Evolutionary conservation across 2,888 invertebrate species (phyloP), one percentile per base, ranked within the genome.

Genomic region (Exephanes ischioxanthus): DNA sequence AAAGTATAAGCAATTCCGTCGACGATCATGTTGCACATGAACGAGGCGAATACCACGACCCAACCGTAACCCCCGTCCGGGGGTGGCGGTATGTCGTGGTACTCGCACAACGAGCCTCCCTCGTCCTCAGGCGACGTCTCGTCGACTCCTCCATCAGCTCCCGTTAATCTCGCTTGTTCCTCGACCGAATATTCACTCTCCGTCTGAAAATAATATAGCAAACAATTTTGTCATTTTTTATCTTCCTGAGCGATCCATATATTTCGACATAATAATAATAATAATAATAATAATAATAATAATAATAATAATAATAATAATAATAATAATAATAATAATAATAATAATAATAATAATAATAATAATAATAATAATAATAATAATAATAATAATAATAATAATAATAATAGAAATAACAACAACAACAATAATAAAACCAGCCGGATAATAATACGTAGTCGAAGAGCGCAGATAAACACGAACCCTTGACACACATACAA

Each of bases 1-100:
- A 99, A 99, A 7, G 99, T 98, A 94, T 99, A 99, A n/a, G 99
- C 98, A 87, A 99, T 98, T 90, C 98, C 99, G 94, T 99, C 99
- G 81, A 99, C 99, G 90, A 99, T 97, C 95, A 99, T 96, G 96
- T 99, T 99, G 95, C 98, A 98, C 96, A 99, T 97, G 94, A 99
- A 99, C 66, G 99, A 98, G 77, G 99, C 98, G 91, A 98, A 97
- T 78, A 99, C 99, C 92, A 99, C 97, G 92, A 99, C 97, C 98
- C 98, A 98, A 84, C 98, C 98, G 95, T 97, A 98, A 73, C 99
- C 99, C 88, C 98, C 98, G 94, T 98, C 98, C 55, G 98, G 98
- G 76, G 98, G 98, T 79, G 98, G 97, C 30, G 98, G 98, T 86
- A 97, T 95, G 90, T 97, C 97, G 89, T 96, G 96, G 92, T 97